Base-by-base conservation (phyloP, 2,797 vertebrate genomes). In the Chromobotia macracanthus region DNA sequence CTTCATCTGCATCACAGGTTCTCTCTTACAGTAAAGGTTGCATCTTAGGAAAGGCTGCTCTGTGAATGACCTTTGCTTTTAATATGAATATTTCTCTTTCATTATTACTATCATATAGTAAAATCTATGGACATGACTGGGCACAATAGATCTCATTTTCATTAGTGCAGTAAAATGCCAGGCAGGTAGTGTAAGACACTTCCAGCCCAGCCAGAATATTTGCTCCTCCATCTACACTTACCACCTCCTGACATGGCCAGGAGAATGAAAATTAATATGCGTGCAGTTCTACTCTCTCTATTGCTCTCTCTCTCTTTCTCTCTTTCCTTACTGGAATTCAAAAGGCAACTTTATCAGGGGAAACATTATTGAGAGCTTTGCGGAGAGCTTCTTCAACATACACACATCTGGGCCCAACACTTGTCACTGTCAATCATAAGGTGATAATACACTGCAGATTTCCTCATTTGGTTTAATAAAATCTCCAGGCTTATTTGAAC, bases 391-490 rank as follows among this genome's bases (percentile, higher is more conserved):
- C 95, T 97, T 96, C 93, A 96, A 98, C 96, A 95, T 93, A 93
- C 93, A 96, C 96, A 92, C 95, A 95, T 93, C 94, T 87, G 89
- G 91, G 94, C 88, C 91, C 94, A 92, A 96, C 95, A 96, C 96
- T 97, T 96, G 96, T 98, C 96, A 97, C 96, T 98, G 97, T 97
- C 97, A 98, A 97, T 99, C 97, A 99, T 94, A 89, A 92, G 90
- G 94, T 95, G 96, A 97, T 98, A 97, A 99, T 95, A 96, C 95
- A 95, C 95, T 94, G 93, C 95, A 95, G 95, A 96, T 96, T 97
- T 96, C 95, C 96, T 98, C 96, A 97, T 98, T 98, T 97, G 96
- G 95, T 98, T 97, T 98, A 97, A 98, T 99, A 97, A 98, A 98
- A 97, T 97, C 96, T 97, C 95, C 89, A 91, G 95, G 95, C 96